phyloP scores from a whole-genome alignment of 1,140 invertebrate genomes.

The Caligus rogercresseyi region DNA sequence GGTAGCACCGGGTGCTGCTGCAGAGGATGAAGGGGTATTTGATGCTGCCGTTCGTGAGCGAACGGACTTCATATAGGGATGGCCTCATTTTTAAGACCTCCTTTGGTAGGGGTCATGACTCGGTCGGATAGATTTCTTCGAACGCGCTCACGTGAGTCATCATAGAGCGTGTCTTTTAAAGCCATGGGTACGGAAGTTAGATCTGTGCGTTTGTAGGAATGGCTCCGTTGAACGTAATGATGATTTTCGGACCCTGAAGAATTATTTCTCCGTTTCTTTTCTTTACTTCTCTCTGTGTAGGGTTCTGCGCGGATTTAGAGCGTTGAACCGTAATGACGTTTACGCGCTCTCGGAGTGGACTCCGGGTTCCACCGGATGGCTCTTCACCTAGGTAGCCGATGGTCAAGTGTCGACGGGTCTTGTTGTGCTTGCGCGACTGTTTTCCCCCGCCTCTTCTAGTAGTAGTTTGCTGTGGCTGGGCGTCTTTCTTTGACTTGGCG shows the following conservation, averaged over 20 bases:
- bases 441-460: background rate
- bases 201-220: background rate
- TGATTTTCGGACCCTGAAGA: too few species aligned
- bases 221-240: background rate
- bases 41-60: background rate
- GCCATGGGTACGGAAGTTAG: background rate
- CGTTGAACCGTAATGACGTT: constrained; percentile 15
- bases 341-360: constrained; percentile 15
- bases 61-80: constrained; percentile 1
- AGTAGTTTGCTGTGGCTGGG: too few species aligned
- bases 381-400: constrained; percentile 15
- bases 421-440: background rate
- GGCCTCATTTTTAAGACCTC: background rate
- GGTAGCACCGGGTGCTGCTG: too few species aligned
- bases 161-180: constrained; percentile 3
- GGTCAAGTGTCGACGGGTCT: constrained; percentile 4
- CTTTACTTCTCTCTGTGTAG: background rate
- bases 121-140: background rate
- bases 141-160: background rate
- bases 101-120: constrained; percentile 4
- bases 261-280: background rate
- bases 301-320: constrained; percentile 14
- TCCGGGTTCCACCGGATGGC: background rate
- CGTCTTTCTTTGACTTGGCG: background rate
- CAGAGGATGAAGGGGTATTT: background rate